A percentile compares a stretch with the other conserved stretches of the same genome.
Conservation (phyloP, 1,140 invertebrate genomes). For the Oreohelix idahoensis region DNA sequence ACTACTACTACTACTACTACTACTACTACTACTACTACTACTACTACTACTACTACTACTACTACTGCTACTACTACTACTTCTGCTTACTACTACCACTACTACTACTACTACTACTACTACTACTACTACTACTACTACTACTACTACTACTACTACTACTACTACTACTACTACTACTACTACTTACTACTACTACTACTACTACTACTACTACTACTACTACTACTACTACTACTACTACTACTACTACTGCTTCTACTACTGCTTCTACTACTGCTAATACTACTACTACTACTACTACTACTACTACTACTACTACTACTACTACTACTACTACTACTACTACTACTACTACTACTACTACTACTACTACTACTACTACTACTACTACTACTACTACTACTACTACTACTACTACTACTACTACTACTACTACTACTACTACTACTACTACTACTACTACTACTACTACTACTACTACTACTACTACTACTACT, state of each 20-base stretch:
- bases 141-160: slow-evolving; percentile 32
- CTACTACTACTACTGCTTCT: too few species aligned
- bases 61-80: too few species aligned
- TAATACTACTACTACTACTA: slow-evolving; percentile 26
- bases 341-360: slow-evolving; percentile 13
- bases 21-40: slow-evolving; percentile 4
- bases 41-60: too few species aligned
- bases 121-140: slow-evolving; percentile 27
- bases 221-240: slow-evolving; percentile 21
- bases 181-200: too few species aligned
- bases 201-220: slow-evolving; percentile 16
- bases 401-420: slow-evolving; percentile 5
- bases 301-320: slow-evolving; percentile 10
- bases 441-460: too few species aligned
- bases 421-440: background rate
- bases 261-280: too few species aligned
- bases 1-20: background rate
- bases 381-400: background rate
- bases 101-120: too few species aligned
- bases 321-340: slow-evolving; percentile 15
- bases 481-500: too few species aligned
- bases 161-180: slow-evolving; percentile 30
- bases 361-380: slow-evolving; percentile 28
- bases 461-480: background rate
- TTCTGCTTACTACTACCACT: too few species aligned